Evolutionary conservation across 2,113 vertebrate species (phyloP).

Genomic region (Sylvietta virens): DNA sequence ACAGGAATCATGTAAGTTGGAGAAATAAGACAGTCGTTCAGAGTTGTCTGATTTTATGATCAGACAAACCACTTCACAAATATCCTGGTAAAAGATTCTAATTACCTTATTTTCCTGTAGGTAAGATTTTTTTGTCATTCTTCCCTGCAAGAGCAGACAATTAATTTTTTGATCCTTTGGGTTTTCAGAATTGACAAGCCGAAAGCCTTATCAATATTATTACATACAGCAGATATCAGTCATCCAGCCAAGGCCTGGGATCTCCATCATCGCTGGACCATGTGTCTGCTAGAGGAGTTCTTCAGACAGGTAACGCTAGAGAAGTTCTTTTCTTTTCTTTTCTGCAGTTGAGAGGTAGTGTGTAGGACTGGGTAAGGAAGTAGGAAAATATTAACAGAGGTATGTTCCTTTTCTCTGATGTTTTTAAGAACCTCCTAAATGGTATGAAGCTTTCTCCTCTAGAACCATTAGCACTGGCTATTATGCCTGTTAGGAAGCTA

Average conservation of each 20-base stretch:
- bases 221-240: conserved; percentile 97
- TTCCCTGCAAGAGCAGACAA: not conserved
- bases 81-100: not conserved
- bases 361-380: not conserved
- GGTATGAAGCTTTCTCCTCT: not conserved
- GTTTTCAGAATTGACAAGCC: conserved; percentile 91
- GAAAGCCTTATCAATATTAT: conserved; percentile 92
- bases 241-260: conserved; percentile 96
- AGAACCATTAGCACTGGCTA: not conserved
- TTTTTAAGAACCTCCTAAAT: not conserved
- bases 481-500: not conserved
- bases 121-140: not conserved
- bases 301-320: conserved; percentile 86
- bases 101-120: not conserved
- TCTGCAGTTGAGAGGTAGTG: not conserved
- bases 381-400: not conserved
- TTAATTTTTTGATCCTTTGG: conserved; percentile 27
- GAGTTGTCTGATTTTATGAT: not conserved
- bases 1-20: not conserved
- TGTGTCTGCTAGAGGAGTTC: conserved; percentile 95
- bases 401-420: not conserved
- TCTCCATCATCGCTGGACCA: conserved; percentile 95
- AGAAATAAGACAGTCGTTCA: not conserved
- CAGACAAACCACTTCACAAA: not conserved
- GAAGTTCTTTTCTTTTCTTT: not conserved